Evolutionary conservation across 2,888 invertebrate genomes (phyloP), one percentile per base, ranked within the genome.

Genomic region (Eulithis testata): DNA sequence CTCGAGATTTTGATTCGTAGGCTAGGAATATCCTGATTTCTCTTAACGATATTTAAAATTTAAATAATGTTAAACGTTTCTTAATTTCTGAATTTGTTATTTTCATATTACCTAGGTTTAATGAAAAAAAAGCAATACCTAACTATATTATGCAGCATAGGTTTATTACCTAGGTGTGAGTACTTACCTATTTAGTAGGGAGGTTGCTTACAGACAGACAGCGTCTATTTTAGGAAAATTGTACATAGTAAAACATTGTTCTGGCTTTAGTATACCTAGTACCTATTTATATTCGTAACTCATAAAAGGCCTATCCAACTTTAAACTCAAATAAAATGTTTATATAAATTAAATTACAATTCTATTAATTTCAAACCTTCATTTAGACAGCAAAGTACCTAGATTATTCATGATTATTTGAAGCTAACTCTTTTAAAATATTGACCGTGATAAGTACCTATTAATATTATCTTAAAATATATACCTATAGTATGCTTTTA

Each of bases 231-330:
- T 66, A 71, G 60, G 51, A 67, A 61, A 63, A 66, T 65, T 72
- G 66, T 72, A 68, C 60, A 66, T 68, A 67, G 2, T 70, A 64
- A 54, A 63, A 47, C 37, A 45, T 60, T 60, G 43, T 70, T 73
- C 69, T 73, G 75, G 76, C 75, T 82, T 76, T 77, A 74, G 64
- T 62, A 43, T 58, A 53, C 63, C 78, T 47, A 21, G 21, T 21
- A 47, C 14, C 12, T 14, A 47, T 40, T 53, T 60, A 49, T 27
- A n/a, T 55, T 49, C 78, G 76, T 71, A 40, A 65, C 74, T 70
- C 74, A 71, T 71, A 76, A 51, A 61, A 78, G 83, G 80, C 81
- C 82, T 85, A 84, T 81, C 84, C 85, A 83, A 80, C 76, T 86
- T 83, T 77, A 83, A 90, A 90, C 86, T 89, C 88, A 89, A 65